A percentile compares a stretch with the other conserved stretches of the same genome.
These are phyloP conservation scores for Dendrocincla tyrannina DNA, from an alignment of 2,797 vertebrate species.

Conservation along the genomic window DNA sequence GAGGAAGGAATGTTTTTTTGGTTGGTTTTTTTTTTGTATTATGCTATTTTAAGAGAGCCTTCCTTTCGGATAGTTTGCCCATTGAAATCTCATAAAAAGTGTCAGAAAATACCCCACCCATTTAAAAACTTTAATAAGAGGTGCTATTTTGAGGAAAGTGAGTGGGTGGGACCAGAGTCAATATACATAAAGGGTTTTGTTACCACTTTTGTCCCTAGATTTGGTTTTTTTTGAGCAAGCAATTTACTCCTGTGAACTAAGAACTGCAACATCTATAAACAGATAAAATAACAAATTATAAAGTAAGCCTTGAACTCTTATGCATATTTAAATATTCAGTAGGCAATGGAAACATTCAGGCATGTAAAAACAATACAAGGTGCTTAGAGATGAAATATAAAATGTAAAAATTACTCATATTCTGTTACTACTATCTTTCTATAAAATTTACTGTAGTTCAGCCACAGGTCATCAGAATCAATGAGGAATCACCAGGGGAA, in stretches of 20 bases:
- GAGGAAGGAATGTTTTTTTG: neutral
- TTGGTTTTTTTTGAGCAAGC: neutral
- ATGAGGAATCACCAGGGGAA: conserved; percentile 33
- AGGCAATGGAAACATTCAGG: neutral
- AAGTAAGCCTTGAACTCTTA: neutral
- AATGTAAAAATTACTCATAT: neutral
- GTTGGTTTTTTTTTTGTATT: neutral
- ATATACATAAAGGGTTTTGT: neutral
- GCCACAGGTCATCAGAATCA: conserved; percentile 28
- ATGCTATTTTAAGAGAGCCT: neutral
- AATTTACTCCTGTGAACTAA: neutral
- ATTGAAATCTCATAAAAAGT: neutral
- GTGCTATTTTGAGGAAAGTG: neutral
- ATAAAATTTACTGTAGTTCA: conserved; percentile 27
- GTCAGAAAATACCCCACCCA: neutral
- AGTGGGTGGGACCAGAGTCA: neutral
- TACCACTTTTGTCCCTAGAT: neutral
- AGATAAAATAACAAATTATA: neutral
- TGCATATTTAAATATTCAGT: neutral
- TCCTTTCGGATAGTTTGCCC: neutral
- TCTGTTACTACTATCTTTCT: neutral
- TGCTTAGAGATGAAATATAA: neutral
- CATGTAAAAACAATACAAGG: neutral
- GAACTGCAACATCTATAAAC: neutral
- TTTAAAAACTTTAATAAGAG: neutral